A percentile compares a stretch with the other conserved stretches of the same genome.
Conservation (phyloP, 2,888 invertebrate genomes). For the Epirrhoe tristata region DNA sequence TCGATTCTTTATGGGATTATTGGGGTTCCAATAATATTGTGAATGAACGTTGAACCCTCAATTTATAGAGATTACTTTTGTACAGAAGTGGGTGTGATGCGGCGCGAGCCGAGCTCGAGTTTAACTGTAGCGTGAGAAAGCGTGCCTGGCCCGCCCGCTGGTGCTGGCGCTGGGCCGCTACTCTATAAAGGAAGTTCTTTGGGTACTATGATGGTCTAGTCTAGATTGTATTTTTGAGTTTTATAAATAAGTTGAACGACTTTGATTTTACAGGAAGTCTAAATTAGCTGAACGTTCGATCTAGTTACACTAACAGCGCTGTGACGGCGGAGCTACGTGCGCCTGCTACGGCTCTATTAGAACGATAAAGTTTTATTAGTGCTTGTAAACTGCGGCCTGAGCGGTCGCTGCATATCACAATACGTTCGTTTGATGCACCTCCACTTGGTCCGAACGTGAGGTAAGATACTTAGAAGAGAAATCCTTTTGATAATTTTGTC, state of each 20-base stretch:
- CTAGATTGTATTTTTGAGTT: too few species aligned
- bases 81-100: conserved; percentile 16
- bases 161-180: too few species aligned
- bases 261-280: conserved; percentile 3
- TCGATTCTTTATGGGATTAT: conserved; percentile 16
- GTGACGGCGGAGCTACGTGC: neutral
- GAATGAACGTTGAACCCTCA: conserved; percentile 20
- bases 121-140: conserved; percentile 7
- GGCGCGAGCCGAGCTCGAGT: neutral
- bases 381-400: conserved; percentile 23
- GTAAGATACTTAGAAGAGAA: neutral
- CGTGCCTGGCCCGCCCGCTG: too few species aligned
- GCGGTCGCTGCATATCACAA: conserved; percentile 17
- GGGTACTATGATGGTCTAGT: too few species aligned
- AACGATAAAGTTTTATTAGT: conserved; percentile 35
- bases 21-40: conserved; percentile 21
- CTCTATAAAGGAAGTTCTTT: too few species aligned
- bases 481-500: neutral
- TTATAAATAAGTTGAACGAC: conserved; percentile 12
- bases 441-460: neutral
- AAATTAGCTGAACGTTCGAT: conserved; percentile 21
- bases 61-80: conserved; percentile 26
- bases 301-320: conserved; percentile 12
- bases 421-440: neutral
- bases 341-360: conserved; percentile 9